phyloP scores from a whole-genome alignment of 1,140 invertebrate genomes.

The Brachionus sp. region DNA sequence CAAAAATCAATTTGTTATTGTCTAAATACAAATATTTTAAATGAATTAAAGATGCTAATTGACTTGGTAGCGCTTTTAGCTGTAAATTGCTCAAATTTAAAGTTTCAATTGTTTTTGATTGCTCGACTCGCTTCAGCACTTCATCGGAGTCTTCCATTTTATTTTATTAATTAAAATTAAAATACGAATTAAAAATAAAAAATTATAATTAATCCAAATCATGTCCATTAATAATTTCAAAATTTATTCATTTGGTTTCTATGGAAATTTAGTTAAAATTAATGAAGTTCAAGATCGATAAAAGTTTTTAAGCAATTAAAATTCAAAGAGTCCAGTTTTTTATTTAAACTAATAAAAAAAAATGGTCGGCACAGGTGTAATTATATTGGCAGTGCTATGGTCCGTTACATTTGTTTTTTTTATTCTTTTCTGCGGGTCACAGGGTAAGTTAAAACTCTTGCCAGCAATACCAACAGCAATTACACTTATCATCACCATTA shows the following conservation, averaged over 20 bases:
- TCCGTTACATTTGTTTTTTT: neutral
- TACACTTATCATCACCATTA: conserved; percentile 11
- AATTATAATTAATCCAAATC: neutral
- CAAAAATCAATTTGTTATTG: conserved; percentile 93
- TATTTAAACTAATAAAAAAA: neutral
- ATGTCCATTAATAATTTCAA: neutral
- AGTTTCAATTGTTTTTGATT: neutral
- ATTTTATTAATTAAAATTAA: no score
- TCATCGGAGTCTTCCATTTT: conserved; percentile 25
- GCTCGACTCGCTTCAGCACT: conserved; percentile 5
- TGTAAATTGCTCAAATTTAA: conserved; percentile 46
- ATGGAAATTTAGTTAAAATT: neutral
- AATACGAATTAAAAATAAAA: neutral
- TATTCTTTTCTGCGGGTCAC: neutral
- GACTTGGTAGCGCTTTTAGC: conserved; percentile 66
- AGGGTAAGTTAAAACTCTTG: conserved; percentile 26
- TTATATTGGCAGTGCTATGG: conserved; percentile 23
- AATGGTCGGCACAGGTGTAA: conserved; percentile 38
- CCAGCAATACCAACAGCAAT: conserved; percentile 10
- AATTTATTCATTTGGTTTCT: neutral
- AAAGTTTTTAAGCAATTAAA: neutral
- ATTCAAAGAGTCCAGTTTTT: conserved; percentile 17
- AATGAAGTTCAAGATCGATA: conserved; percentile 29
- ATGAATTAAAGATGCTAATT: conserved; percentile 78
- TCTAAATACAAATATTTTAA: conserved; percentile 91